Conservation (phyloP, 2,113 vertebrate genomes). For the Steatornis caripensis region DNA sequence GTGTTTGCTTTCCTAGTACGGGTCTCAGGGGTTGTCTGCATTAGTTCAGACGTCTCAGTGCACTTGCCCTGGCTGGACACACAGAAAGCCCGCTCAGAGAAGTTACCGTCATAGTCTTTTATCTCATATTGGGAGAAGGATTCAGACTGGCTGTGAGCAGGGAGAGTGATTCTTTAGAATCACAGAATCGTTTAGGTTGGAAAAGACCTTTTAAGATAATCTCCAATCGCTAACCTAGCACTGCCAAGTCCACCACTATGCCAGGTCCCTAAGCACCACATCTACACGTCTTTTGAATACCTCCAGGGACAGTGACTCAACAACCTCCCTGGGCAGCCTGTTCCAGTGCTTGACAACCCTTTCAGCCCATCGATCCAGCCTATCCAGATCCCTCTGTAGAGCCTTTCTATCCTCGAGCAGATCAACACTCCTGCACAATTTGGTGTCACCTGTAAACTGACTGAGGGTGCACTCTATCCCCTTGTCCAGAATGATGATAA, state of each 20-base stretch:
- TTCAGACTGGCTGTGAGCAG: background rate
- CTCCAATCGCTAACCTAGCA: background rate
- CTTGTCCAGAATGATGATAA: too few relatives aligned
- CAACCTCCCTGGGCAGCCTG: background rate
- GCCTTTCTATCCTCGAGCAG: too few relatives aligned
- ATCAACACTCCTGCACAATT: too few relatives aligned
- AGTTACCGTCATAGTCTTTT: background rate
- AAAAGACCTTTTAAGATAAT: background rate
- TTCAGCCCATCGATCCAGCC: too few relatives aligned
- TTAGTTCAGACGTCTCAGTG: background rate
- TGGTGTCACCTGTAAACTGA: too few relatives aligned
- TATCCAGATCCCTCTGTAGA: too few relatives aligned
- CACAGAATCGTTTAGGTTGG: background rate
- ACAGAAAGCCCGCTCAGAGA: background rate
- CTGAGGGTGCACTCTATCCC: too few relatives aligned
- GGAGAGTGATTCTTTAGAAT: background rate
- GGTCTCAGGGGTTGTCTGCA: background rate
- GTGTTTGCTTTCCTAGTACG: slow-evolving; percentile 1
- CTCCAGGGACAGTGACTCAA: background rate
- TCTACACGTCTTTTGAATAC: background rate
- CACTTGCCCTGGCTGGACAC: background rate
- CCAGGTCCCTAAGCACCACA: background rate
- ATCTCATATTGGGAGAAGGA: background rate
- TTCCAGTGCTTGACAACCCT: background rate
- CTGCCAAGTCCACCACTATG: background rate